Percentiles rank a stretch among this genome's conserved stretches.
These are phyloP conservation scores for Lampropteryx suffumata DNA, from an alignment of 2,888 invertebrate species.

Conservation along the genomic window DNA sequence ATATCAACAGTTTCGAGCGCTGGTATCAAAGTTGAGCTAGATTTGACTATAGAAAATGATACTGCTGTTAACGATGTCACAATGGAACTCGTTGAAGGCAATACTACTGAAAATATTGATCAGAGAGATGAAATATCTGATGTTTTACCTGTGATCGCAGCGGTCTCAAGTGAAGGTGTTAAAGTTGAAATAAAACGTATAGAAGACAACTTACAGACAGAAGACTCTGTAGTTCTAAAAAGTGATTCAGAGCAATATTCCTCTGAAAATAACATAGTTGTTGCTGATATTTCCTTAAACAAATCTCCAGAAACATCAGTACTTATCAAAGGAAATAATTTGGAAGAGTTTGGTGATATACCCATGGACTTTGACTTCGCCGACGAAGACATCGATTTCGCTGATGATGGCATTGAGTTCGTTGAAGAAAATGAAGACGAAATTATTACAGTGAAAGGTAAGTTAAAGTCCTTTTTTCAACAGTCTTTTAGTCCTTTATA, in stretches of 20 bases:
- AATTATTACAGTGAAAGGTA: slow-evolving; percentile 11
- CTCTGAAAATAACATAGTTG: background rate
- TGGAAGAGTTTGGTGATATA: slow-evolving; percentile 3
- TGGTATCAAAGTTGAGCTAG: slow-evolving; percentile 10
- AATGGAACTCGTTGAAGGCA: background rate
- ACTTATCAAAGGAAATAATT: background rate
- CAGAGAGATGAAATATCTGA: background rate
- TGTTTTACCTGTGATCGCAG: slow-evolving; percentile 13
- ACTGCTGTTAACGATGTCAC: background rate
- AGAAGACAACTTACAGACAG: background rate
- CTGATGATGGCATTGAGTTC: slow-evolving; percentile 48
- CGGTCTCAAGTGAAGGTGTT: slow-evolving; percentile 15
- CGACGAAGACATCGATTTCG: slow-evolving; percentile 51
- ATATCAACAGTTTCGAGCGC: slow-evolving; percentile 19
- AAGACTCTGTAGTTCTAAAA: background rate
- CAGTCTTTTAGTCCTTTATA: too few relatives aligned
- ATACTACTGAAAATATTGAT: background rate
- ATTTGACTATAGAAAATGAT: background rate
- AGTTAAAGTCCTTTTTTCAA: background rate
- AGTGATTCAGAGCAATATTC: background rate
- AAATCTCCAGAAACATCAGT: background rate
- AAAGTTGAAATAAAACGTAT: slow-evolving; percentile 13
- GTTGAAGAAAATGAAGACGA: slow-evolving; percentile 28
- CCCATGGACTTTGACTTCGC: slow-evolving; percentile 43
- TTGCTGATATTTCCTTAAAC: background rate